Conservation (phyloP, 2,113 vertebrate species). For the Pterocles orientalis region DNA sequence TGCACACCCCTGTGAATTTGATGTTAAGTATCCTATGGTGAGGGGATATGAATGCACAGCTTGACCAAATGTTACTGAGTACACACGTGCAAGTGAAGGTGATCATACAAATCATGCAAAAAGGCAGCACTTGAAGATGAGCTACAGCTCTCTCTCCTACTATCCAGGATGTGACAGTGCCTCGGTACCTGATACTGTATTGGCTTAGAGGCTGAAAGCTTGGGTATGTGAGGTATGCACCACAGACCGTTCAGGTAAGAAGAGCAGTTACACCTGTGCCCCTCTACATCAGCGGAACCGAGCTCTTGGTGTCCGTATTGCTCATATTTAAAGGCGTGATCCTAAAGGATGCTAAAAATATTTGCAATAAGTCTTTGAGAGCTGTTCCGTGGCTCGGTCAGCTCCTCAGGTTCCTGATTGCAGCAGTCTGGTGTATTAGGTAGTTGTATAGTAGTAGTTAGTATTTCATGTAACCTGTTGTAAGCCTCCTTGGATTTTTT, state of each 20-base stretch:
- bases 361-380: not conserved
- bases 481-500: slow-evolving; percentile 39
- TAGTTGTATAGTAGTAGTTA: slow-evolving; percentile 31
- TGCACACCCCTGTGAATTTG: not conserved
- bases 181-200: not conserved
- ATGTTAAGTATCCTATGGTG: not conserved
- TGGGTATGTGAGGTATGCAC: not conserved
- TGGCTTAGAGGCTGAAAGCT: slow-evolving; percentile 10
- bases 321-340: not conserved
- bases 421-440: slow-evolving; percentile 1
- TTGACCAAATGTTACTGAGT: not conserved
- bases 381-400: not conserved
- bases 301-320: not conserved
- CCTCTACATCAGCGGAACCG: not conserved
- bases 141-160: not conserved
- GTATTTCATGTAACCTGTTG: slow-evolving; percentile 20
- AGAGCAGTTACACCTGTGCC: not conserved
- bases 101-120: not conserved
- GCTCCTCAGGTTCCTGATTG: not conserved
- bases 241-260: not conserved
- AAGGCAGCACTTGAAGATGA: slow-evolving; percentile 6
- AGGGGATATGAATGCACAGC: not conserved
- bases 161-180: not conserved
- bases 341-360: not conserved
- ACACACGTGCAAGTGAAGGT: not conserved